Base-by-base conservation (phyloP, 2,888 invertebrate species). In the Ennomos erosarius region DNA sequence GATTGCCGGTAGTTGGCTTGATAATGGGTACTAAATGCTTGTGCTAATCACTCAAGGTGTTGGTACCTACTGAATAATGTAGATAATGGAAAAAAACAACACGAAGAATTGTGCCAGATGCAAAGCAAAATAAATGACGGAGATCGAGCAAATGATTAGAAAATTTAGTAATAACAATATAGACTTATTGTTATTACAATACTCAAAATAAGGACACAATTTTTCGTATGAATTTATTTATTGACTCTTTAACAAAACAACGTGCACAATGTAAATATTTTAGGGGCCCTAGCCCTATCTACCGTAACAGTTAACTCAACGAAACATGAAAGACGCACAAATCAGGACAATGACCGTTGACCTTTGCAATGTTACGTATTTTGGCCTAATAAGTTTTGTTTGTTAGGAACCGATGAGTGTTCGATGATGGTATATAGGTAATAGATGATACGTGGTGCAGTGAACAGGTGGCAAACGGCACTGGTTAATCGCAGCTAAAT, bases 61-160 rank as follows among this genome's bases (percentile, higher is more conserved):
- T n/a, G n/a, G n/a, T n/a, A n/a, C n/a, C n/a, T 33, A 16, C 45
- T 35, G 26, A 48, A 43, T 44, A 65, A 62, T 62, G 63, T 64
- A 59, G 34, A 43, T 51, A 39, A 38, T 38, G 33, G 39, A 38
- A 37, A 62, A 60, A 62, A 48, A 45, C 62, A 57, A 64, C 68
- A 73, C 70, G 73, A 73, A 72, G 62, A 70, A 74, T 74, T 74
- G 73, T 76, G 74, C 72, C 74, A 73, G 70, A 71, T 55, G 13
- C 34, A 51, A 66, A 67, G 59, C 39, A 34, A 47, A 44, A 4
- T 26, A 5, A 42, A 45, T 49, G 38, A 10, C n/a, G 11, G 55
- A 38, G 42, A 46, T 37, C 40, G 44, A 44, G 47, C 40, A 57
- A 47, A 40, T 40, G 34, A 13, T 33, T 39, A 49, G 35, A 46